Conservation (phyloP, 2,113 vertebrate genomes). For the Callocephalon fimbriatum region DNA sequence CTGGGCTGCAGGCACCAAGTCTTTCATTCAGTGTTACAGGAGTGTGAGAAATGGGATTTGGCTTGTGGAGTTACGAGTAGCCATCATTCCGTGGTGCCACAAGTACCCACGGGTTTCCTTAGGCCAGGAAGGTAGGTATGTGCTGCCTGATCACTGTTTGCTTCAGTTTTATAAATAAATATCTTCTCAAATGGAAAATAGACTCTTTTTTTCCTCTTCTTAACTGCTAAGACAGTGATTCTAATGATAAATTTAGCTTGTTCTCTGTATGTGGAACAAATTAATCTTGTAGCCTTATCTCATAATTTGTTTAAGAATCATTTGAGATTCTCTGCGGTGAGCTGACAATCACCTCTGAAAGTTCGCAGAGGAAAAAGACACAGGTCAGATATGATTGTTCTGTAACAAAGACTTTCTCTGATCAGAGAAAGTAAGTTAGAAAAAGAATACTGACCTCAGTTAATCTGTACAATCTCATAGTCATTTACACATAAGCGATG, state of each 20-base stretch:
- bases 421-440: not conserved
- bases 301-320: not conserved
- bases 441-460: not conserved
- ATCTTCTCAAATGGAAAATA: not conserved
- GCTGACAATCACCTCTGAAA: not conserved
- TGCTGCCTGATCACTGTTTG: not conserved
- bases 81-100: not conserved
- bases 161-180: not conserved
- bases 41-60: not conserved
- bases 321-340: not conserved
- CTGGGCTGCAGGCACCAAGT: fast-evolving
- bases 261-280: not conserved
- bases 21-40: not conserved
- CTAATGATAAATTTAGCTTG: not conserved
- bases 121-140: not conserved
- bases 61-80: not conserved
- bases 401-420: not conserved
- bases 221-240: not conserved
- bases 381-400: not conserved
- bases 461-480: not conserved
- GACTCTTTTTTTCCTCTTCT: not conserved
- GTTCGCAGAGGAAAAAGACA: not conserved
- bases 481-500: not conserved
- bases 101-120: not conserved
- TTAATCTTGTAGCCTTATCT: not conserved